Evolutionary conservation across 1,140 invertebrate genomes (phyloP), one percentile per base, ranked within the genome.

Genomic region (Drosophila nigromelanica): DNA sequence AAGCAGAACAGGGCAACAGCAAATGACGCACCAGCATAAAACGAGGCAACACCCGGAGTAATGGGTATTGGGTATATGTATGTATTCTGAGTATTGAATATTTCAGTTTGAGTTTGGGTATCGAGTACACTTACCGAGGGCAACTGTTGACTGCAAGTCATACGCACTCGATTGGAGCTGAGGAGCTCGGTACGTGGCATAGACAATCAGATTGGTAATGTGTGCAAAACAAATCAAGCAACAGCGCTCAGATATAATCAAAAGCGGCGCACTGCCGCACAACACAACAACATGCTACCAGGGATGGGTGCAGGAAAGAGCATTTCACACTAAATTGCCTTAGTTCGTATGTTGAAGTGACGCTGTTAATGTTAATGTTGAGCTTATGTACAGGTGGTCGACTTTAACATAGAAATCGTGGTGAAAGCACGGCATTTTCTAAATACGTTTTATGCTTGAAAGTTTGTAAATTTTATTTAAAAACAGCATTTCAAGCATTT

Each of bases 161-260:
- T 74, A 54, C 63, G 47, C 76, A 64, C 50, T 71, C 61, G 76
- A 69, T 39, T 73, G 62, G 50, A 42, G 24, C 42, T 18, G 40
- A 43, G 37, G n/a, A 47, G 40, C n/a, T n/a, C 11, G 35, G 33
- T 73, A 85, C 80, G 77, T 86, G 81, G 73, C 78, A 63, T 74
- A 81, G 79, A 81, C 78, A 81, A 77, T 80, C 79, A 78, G 78
- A 71, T 58, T 51, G 78, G 82, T 81, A 85, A 81, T 85, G 81
- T 87, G 81, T 85, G 81, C 81, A 87, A 78, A 85, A 87, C 81
- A 85, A 85, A 85, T 85, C 82, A 81, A 75, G 82, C 81, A 87
- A 81, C 81, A 71, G 80, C 59, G 54, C 59, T 47, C 37, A 77
- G 81, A 85, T 85, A 78, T 87, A 87, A 85, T 85, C 78, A 87